Base-by-base conservation (phyloP, 2,888 invertebrate genomes). In the Drosophila incognita region DNA sequence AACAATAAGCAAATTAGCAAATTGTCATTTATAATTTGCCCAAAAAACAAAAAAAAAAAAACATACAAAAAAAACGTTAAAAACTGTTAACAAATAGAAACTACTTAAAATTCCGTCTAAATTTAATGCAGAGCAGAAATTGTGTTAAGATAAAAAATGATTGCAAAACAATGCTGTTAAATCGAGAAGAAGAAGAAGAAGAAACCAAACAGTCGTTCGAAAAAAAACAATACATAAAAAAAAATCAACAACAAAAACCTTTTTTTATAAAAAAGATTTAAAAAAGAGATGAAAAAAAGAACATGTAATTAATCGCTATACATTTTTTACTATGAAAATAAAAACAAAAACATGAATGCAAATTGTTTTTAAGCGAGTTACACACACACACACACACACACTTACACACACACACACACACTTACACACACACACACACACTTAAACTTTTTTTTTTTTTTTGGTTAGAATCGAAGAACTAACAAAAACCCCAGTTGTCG, bases 181-280 rank as follows among this genome's bases (percentile, higher is more conserved):
- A 49, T 53, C 33, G 54, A 63, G 21, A 76, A 76, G 7, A 74
- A 65, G 51, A 74, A 65, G 51, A 62, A 57, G 51, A 62, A 57
- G 15, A 67, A 67, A 63, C 87, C 84, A 79, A 89, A 87, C 77
- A 81, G 85, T 85, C 85, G 85, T 85, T 85, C 85, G 75, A 76
- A 74, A 82, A 51, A 67, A 52, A 67, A 72, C 64, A 69, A 74
- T 38, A 63, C 52, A 49, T 48, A 54, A 54, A 61, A 74, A 46
- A 73, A 65, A 73, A 56, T 7, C 29, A 40, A 24, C 31, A 42
- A 51, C 46, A 51, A 79, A 71, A 83, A 76, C 65, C 83, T 81
- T 86, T 89, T 85, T 89, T 89, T 86, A 84, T 82, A 85, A 87
- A 89, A 89, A 89, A 86, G 86, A 85, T 83, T 82, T 68, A 67